Conservation (phyloP, 2,888 invertebrate species). For the Apotomis betuletana region DNA sequence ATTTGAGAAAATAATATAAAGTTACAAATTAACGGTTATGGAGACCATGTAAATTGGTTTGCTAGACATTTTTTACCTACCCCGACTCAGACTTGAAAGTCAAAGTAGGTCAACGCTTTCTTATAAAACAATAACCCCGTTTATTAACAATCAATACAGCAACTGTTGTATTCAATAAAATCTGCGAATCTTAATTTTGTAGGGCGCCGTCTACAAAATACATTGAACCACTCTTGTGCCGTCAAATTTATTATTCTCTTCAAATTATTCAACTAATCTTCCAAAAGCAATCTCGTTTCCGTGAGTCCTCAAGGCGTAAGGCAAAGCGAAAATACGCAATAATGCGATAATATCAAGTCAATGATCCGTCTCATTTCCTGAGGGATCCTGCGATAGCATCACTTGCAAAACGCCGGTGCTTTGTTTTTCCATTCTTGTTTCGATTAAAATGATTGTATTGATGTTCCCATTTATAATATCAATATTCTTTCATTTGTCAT, state of each 20-base stretch:
- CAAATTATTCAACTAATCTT: constrained; percentile 41
- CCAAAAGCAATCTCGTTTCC: constrained; percentile 41
- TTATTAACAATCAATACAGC: not conserved
- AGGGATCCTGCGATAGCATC: constrained; percentile 44
- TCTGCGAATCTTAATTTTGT: constrained; percentile 17
- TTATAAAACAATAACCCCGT: not conserved
- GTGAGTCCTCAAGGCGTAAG: constrained; percentile 39
- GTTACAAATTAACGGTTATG: no score
- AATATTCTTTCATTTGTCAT: not conserved
- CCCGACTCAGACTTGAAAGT: not conserved
- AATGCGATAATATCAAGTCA: constrained; percentile 48
- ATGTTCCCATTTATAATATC: not conserved
- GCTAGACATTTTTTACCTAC: no score
- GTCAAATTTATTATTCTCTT: constrained; percentile 36
- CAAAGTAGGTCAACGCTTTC: not conserved
- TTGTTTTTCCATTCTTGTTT: constrained; percentile 13
- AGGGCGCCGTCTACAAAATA: constrained; percentile 19
- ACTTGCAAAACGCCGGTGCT: constrained; percentile 45
- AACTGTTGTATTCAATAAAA: constrained; percentile 4
- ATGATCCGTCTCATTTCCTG: constrained; percentile 50
- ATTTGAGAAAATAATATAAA: no score
- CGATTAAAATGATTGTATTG: not conserved
- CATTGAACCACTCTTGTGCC: constrained; percentile 18
- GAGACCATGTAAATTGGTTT: no score
- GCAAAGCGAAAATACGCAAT: constrained; percentile 45